Evolutionary conservation across 2,113 vertebrate species (phyloP).

Genomic region (Opisthocomus hoazin): DNA sequence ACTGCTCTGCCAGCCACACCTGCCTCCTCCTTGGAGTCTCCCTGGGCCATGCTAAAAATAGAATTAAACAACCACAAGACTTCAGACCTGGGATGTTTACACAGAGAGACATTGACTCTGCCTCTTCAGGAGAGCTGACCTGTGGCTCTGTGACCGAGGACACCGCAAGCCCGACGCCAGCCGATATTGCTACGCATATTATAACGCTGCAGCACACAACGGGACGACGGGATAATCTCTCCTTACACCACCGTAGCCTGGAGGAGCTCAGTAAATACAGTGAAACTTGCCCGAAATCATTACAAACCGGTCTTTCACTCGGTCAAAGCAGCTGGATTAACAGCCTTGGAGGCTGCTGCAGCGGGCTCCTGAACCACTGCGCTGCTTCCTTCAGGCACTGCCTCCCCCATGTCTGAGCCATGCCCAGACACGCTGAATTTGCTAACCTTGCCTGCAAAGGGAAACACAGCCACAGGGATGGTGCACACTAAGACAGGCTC

Average conservation of each 20-base stretch:
- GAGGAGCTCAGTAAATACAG: not conserved
- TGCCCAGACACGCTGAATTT: not conserved
- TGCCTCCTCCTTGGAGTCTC: not conserved
- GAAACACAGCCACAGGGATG: not conserved
- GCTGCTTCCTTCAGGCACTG: not conserved
- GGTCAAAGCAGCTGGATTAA: not conserved
- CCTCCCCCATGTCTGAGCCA: not conserved
- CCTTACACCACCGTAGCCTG: not conserved
- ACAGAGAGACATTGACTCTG: not conserved
- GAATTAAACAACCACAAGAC: not conserved
- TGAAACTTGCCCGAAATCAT: not conserved
- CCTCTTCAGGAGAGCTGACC: not conserved
- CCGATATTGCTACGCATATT: not conserved
- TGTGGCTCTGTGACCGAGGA: not conserved
- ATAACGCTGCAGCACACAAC: not conserved
- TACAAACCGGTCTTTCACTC: not conserved
- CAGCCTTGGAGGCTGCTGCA: not conserved
- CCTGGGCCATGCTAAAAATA: not conserved
- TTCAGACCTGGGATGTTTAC: not conserved
- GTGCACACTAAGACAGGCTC: not conserved
- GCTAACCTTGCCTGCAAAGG: not conserved
- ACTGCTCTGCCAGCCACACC: not conserved
- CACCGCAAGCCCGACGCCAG: fast-evolving
- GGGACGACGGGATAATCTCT: not conserved
- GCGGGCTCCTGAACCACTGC: not conserved